Percentiles rank a stretch among this genome's conserved stretches.
Conservation (phyloP, 2,797 vertebrate genomes). For the Pangasius krempfi region DNA sequence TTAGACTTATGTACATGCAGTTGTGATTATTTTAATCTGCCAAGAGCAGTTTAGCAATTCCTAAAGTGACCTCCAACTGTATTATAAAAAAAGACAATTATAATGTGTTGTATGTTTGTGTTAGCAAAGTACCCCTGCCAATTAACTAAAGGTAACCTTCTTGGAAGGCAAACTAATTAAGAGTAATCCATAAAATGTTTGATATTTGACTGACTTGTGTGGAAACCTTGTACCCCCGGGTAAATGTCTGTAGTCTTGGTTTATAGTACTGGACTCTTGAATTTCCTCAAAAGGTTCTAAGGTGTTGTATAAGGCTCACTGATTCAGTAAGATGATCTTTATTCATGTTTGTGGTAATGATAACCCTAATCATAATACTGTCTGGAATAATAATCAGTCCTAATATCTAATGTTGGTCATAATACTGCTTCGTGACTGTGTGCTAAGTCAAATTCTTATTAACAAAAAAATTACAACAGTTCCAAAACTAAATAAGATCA, state of each 20-base stretch:
- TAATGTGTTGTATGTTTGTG: not conserved
- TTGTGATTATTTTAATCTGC: not conserved
- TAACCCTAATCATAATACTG: not conserved
- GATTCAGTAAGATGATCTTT: not conserved
- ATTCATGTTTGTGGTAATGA: not conserved
- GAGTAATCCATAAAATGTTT: not conserved
- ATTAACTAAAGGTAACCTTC: not conserved
- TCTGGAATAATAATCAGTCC: not conserved
- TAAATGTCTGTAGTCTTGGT: not conserved
- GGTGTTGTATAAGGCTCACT: not conserved
- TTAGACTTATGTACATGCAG: not conserved
- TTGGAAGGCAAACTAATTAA: not conserved
- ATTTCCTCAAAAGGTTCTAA: not conserved
- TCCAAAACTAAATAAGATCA: not conserved
- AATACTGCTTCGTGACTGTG: not conserved
- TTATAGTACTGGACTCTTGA: not conserved
- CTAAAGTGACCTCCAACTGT: too few species aligned
- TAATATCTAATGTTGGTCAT: not conserved
- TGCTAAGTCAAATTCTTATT: not conserved
- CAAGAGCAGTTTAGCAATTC: not conserved
- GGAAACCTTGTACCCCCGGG: not conserved
- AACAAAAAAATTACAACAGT: not conserved
- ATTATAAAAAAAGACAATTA: too few species aligned
- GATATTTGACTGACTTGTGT: not conserved
- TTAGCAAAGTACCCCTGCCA: not conserved